Evolutionary conservation across 2,888 invertebrate genomes (phyloP).

Genomic region (Lysandra bellargus): DNA sequence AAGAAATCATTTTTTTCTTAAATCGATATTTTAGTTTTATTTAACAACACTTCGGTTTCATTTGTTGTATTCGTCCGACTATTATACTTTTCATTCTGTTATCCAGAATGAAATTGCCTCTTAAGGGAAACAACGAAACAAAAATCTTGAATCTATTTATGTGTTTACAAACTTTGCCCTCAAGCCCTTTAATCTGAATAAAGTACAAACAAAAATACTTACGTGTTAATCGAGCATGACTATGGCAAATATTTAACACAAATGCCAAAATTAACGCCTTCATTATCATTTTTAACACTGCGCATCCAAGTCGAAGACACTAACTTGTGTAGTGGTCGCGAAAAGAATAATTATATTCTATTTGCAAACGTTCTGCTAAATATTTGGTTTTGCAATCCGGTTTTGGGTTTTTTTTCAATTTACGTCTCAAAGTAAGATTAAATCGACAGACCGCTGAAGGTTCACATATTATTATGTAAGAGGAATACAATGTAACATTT

Average conservation of each 20-base stretch:
- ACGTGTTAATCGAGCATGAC: conserved; percentile 26
- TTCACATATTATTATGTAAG: background rate
- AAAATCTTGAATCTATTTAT: background rate
- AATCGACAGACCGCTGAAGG: background rate
- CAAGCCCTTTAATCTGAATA: background rate
- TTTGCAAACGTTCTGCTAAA: background rate
- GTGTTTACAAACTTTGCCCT: background rate
- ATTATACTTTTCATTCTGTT: too few species aligned
- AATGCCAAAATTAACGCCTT: background rate
- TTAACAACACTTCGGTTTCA: too few species aligned
- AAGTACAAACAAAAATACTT: conserved; percentile 12
- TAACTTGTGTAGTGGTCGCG: background rate
- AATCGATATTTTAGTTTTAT: too few species aligned
- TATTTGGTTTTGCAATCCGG: background rate
- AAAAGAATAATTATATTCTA: background rate
- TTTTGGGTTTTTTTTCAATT: background rate
- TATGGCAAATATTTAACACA: conserved; percentile 13
- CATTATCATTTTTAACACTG: background rate
- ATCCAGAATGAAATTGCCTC: too few species aligned
- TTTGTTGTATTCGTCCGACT: too few species aligned
- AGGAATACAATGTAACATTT: background rate
- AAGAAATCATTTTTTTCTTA: too few species aligned
- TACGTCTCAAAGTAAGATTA: background rate
- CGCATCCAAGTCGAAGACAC: background rate
- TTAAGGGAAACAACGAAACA: background rate